Base-by-base conservation (phyloP, 2,888 invertebrate genomes). In the Polyommatus iphigenia region DNA sequence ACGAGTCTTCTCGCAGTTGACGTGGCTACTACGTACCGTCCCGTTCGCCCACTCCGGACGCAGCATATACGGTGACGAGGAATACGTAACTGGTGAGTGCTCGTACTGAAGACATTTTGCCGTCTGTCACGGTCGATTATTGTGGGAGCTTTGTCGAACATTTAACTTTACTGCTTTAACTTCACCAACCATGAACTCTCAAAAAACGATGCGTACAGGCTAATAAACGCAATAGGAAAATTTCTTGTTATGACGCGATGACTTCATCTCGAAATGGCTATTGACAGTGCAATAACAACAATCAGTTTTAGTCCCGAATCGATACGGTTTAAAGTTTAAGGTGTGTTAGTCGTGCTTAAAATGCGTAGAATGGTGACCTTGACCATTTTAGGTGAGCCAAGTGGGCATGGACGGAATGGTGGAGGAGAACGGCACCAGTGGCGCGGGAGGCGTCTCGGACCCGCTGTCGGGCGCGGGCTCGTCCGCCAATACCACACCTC, bases 41-140 rank as follows among this genome's bases (percentile, higher is more conserved):
- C 96, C 96, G 96, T 96, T 97, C 97, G 96, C 97, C 97, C 97
- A 97, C 96, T 97, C 97, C 97, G 96, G 97, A 97, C 96, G 97
- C 97, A 96, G 97, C 97, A 97, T 97, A 97, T 95, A 96, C 96
- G 96, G 97, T 97, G 97, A 97, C 97, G 97, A 97, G 96, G 97
- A 97, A 97, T 97, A 97, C 97, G 97, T 97, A 97, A 97, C 97
- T 96, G 96, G 96, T 97, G 96, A 96, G 96, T 96, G 96, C 96
- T 95, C 90, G 90, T 89, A 89, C 85, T 86, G 92, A 92, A 93
- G 93, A 92, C 93, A 85, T 92, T 92, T 93, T 92, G 90, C 91
- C 90, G 92, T 88, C 92, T 93, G 93, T 94, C 93, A 93, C 90
- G 91, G 90, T 89, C 91, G 88, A 88, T 87, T 88, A 87, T 90